phyloP scores from a whole-genome alignment of 2,888 invertebrate genomes.

The Cylloceria caligata region DNA sequence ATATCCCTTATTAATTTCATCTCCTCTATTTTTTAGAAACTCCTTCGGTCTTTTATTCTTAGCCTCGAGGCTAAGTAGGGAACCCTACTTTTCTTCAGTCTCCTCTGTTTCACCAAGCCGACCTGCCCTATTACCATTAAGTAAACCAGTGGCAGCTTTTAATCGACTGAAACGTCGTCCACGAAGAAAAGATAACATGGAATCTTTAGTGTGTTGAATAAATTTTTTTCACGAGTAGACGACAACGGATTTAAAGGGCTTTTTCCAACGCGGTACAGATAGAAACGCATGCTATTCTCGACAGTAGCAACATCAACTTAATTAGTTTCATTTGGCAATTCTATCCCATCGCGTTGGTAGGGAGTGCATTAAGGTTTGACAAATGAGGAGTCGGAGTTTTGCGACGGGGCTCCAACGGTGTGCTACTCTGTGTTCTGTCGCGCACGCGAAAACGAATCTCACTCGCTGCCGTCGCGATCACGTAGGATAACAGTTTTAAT shows the following conservation, averaged over 20 bases:
- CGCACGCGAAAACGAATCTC: constrained; percentile 58
- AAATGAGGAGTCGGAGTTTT: constrained; percentile 51
- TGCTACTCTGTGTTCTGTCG: constrained; percentile 51
- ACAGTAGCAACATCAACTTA: constrained; percentile 72
- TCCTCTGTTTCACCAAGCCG: no score
- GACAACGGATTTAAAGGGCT: constrained; percentile 15
- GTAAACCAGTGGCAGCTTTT: not conserved
- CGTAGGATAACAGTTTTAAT: constrained; percentile 79
- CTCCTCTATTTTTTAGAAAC: no score
- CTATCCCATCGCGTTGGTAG: constrained; percentile 48
- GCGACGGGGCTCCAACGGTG: constrained; percentile 33
- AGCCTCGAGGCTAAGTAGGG: no score
- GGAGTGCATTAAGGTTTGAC: constrained; percentile 69
- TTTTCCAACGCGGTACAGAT: constrained; percentile 8
- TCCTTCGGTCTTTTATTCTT: no score
- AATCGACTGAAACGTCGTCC: not conserved
- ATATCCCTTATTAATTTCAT: no score
- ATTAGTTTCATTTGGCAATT: constrained; percentile 79
- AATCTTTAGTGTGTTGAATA: constrained; percentile 30
- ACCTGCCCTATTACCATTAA: not conserved
- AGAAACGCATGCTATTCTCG: constrained; percentile 30
- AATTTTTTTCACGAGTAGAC: constrained; percentile 13
- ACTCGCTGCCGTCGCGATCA: constrained; percentile 69
- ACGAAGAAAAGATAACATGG: constrained; percentile 4
- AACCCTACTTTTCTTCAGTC: not conserved